Evolutionary conservation across 2,888 invertebrate species (phyloP), one percentile per base, ranked within the genome.

Genomic region (Bunonema sp.): DNA sequence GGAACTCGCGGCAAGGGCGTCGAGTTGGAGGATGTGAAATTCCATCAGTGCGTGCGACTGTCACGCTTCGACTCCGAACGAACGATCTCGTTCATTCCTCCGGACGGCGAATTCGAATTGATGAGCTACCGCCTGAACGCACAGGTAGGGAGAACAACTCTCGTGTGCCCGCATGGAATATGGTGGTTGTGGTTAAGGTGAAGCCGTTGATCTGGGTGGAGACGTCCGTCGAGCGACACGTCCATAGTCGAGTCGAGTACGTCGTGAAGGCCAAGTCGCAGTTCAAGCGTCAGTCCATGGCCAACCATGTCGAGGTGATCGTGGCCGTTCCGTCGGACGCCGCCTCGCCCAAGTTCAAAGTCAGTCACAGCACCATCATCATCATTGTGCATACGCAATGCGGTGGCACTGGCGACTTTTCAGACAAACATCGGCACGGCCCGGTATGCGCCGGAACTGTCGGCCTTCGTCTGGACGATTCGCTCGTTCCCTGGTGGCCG

Each of bases 241-340:
- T 83, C 10, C 91, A 93, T 71, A 89, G 89, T 42, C 77, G 93
- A 50, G 89, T 97, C 8, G 93, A 93, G 67, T 93, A 88, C 70
- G 93, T 93, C 89, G 87, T 93, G 42, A 93, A 93, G 74, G 93
- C 93, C 0, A 87, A 91, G 71, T 88, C 88, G 23, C 93, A 97
- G 71, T 97, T 93, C 71, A 93, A 93, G 70, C 77, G 91, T 29
- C 79, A 91, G 37, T 91, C 91, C 0, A 93, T 91, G 1, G 93
- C 93, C 1, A 97, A 97, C 70, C 91, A 93, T 74, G 93, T 93
- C 34, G 93, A 93, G 39, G 89, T 93, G 51, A 82, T 87, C 23
- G 86, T 88, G 62, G 86, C 87, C 0, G 87, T 88, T 32, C 87
- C 87, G 20, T 82, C 82, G 40, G 93, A 93, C 76, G 91, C 89